These are phyloP conservation scores for Trididemnum clinides DNA, from an alignment of 23 tunicate species.

Conservation along the genomic window DNA sequence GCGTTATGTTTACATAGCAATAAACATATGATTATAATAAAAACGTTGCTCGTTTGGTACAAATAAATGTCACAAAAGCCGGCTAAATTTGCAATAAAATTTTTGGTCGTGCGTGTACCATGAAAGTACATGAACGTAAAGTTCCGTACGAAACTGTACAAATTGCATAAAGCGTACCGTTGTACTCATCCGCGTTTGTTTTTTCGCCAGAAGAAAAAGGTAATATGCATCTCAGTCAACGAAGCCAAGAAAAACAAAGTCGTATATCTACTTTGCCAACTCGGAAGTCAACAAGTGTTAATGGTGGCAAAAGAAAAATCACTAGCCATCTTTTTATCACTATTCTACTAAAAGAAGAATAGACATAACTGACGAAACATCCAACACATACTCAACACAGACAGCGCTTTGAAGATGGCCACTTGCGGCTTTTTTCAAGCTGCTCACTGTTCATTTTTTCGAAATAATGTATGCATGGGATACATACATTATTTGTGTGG, in stretches of 20 bases:
- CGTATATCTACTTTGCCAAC: neutral
- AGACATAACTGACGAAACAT: too few relatives aligned
- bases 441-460: too few relatives aligned
- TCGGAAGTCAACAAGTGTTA: neutral
- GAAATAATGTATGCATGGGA: too few relatives aligned
- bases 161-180: neutral
- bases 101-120: neutral
- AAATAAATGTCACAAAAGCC: neutral
- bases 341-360: too few relatives aligned
- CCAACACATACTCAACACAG: too few relatives aligned
- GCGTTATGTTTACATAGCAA: neutral
- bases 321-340: too few relatives aligned
- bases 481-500: too few relatives aligned
- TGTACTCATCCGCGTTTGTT: neutral
- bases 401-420: too few relatives aligned
- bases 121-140: neutral
- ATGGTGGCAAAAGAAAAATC: neutral
- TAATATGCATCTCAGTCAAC: neutral
- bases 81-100: neutral
- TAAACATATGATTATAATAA: neutral
- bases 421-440: too few relatives aligned
- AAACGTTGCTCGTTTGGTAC: neutral
- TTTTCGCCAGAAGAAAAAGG: neutral
- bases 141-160: neutral
- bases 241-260: neutral